These are phyloP conservation scores for Acleris holmiana DNA, from an alignment of 2,888 invertebrate genomes.

Conservation along the genomic window DNA sequence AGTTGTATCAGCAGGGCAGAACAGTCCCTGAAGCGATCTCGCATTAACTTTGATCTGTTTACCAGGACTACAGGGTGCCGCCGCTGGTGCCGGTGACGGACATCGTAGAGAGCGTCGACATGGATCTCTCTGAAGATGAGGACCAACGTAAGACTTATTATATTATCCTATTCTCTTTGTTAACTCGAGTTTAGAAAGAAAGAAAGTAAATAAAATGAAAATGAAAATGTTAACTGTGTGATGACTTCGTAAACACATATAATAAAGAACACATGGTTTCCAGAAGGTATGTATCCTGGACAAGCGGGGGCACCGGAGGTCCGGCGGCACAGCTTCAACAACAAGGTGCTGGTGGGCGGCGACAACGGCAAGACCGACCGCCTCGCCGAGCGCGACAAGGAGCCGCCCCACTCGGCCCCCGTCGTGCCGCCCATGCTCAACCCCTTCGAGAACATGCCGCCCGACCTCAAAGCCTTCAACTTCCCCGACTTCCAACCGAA, in stretches of 20 bases:
- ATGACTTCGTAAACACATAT: not conserved
- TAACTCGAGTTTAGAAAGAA: not conserved
- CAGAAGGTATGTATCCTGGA: slow-evolving; percentile 67
- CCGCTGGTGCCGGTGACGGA: slow-evolving; percentile 83
- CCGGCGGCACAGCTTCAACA: slow-evolving; percentile 74
- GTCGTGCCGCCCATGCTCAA: slow-evolving; percentile 59
- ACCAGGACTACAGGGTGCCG: slow-evolving; percentile 81
- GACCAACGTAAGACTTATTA: slow-evolving; percentile 66
- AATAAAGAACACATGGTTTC: slow-evolving; percentile 36
- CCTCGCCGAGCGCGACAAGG: slow-evolving; percentile 52
- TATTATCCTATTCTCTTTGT: not conserved
- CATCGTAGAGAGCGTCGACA: slow-evolving; percentile 92
- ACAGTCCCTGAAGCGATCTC: too few species aligned
- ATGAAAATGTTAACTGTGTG: too few species aligned
- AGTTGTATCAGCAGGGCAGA: too few species aligned
- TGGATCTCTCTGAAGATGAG: slow-evolving; percentile 95
- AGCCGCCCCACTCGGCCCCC: slow-evolving; percentile 56
- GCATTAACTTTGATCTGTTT: slow-evolving; percentile 5
- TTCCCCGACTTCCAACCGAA: slow-evolving; percentile 24
- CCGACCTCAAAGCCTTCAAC: slow-evolving; percentile 54
- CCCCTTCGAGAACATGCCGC: slow-evolving; percentile 71
- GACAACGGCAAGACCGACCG: slow-evolving; percentile 60
- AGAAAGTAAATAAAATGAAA: too few species aligned
- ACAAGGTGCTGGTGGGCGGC: slow-evolving; percentile 75
- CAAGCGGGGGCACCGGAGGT: slow-evolving; percentile 68